Evolutionary conservation across 2,797 vertebrate genomes (phyloP), one percentile per base, ranked within the genome.

Genomic region (Acanthiza pusilla): DNA sequence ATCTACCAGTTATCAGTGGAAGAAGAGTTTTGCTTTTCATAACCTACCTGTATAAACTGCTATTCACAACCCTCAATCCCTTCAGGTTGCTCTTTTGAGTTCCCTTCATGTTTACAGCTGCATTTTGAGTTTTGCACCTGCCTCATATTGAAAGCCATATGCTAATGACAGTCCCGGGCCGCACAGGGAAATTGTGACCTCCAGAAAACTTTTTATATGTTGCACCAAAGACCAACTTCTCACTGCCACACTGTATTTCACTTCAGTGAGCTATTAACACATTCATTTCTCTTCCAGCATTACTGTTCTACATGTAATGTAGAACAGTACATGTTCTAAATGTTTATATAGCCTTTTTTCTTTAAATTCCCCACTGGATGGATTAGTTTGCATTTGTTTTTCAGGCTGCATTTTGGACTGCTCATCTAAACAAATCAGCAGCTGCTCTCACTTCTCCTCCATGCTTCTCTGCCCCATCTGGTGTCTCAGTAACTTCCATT

Each of bases 61-160:
- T 82, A n/a, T 40, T 77, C 27, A n/a, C 36, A 88, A n/a, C 12
- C 18, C 68, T 32, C 0, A 0, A 60, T 18, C 19, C 29, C 47
- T 70, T 67, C 15, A 42, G 45, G 15, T 30, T 72, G 54, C 12
- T 75, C 43, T 81, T 89, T 5, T 21, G 57, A 81, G 19, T 18
- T 75, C 32, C 1, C 2, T 58, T 62, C 25, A 16, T 0, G 0
- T 25, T 88, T 40, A 18, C 55, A 51, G 26, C 32, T 26, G 8
- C 13, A 16, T 45, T 87, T 22, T 47, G 53, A 82, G 16, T 55
- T 71, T 40, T 47, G 36, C 21, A 34, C 13, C n/a, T 45, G 29
- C 10, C 23, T 90, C 2, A 0, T 3, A 1, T 22, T 53, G 54
- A 80, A 75, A 65, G 43, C 29, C 2, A 0, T 9, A 13, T 0